These are phyloP conservation scores for Sebastes diploproa DNA, from an alignment of 2,797 vertebrate species.

Conservation along the genomic window DNA sequence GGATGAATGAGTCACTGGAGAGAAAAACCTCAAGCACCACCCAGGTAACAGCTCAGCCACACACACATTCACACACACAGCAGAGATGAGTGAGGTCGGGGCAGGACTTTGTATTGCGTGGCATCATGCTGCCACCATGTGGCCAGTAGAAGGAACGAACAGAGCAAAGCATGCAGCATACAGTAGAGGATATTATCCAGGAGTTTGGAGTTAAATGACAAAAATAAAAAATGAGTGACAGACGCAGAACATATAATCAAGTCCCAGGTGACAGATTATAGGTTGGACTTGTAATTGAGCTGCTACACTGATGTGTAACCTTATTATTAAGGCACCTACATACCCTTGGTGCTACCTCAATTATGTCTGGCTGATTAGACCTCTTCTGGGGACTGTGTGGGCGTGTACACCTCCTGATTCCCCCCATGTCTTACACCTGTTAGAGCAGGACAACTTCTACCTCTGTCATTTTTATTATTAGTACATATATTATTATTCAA, in stretches of 20 bases:
- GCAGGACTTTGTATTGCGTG: neutral
- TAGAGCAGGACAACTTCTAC: neutral
- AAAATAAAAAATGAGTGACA: neutral
- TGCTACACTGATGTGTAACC: neutral
- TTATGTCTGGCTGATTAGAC: neutral
- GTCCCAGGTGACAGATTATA: neutral
- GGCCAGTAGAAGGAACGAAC: constrained; percentile 19
- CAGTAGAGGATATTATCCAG: neutral
- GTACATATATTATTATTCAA: neutral
- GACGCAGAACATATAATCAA: neutral
- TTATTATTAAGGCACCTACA: neutral
- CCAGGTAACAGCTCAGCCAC: constrained; percentile 58
- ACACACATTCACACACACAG: constrained; percentile 18
- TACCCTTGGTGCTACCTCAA: too few species aligned
- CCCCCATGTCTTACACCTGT: neutral
- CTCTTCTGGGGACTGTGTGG: neutral
- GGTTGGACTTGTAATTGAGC: neutral
- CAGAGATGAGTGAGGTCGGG: neutral
- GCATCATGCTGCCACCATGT: constrained; percentile 70
- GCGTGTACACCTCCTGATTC: neutral
- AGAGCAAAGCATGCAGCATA: neutral
- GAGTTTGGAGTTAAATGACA: neutral
- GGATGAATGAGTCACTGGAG: constrained; percentile 72
- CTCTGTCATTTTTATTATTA: neutral
- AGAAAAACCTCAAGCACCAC: constrained; percentile 70